A percentile compares a stretch with the other conserved stretches of the same genome.
Evolutionary conservation across 1,140 invertebrate genomes (phyloP).

Genomic region (Trissolcus basalis): DNA sequence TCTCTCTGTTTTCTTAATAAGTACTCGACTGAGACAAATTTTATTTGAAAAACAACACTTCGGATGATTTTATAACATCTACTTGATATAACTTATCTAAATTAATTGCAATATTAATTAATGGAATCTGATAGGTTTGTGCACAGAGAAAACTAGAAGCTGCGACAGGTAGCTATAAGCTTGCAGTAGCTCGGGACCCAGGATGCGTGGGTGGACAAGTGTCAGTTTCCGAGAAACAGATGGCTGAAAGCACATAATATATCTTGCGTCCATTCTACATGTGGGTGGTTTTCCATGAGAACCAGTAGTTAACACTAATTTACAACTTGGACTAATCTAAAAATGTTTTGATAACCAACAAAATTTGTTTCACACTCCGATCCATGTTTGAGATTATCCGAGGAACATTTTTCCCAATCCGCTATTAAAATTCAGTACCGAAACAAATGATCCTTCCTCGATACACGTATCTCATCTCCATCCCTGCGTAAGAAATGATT

Average conservation of each 20-base stretch:
- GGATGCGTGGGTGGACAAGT: slow-evolving; percentile 64
- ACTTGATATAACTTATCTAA: too few species aligned
- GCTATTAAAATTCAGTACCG: background rate
- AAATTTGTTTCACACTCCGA: too few species aligned
- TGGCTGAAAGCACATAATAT: slow-evolving; percentile 24
- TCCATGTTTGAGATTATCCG: background rate
- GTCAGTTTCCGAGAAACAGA: slow-evolving; percentile 46
- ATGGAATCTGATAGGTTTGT: slow-evolving; percentile 35
- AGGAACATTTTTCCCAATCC: background rate
- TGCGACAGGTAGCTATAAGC: slow-evolving; percentile 42
- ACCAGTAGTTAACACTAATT: background rate
- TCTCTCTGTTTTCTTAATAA: too few species aligned
- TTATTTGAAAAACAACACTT: too few species aligned
- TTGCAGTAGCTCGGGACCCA: slow-evolving; percentile 53
- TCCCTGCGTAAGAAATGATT: slow-evolving; percentile 25
- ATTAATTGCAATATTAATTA: slow-evolving; percentile 35
- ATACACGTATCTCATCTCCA: slow-evolving; percentile 30
- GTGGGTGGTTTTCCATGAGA: slow-evolving; percentile 34
- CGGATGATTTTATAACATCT: too few species aligned
- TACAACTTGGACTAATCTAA: too few species aligned
- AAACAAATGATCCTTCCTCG: slow-evolving; percentile 24
- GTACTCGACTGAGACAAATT: too few species aligned
- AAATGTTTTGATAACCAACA: too few species aligned
- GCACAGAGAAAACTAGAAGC: slow-evolving; percentile 41
- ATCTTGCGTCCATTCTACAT: slow-evolving; percentile 26